Conservation (phyloP, 2,113 vertebrate genomes). For the Chaetodon auriga region DNA sequence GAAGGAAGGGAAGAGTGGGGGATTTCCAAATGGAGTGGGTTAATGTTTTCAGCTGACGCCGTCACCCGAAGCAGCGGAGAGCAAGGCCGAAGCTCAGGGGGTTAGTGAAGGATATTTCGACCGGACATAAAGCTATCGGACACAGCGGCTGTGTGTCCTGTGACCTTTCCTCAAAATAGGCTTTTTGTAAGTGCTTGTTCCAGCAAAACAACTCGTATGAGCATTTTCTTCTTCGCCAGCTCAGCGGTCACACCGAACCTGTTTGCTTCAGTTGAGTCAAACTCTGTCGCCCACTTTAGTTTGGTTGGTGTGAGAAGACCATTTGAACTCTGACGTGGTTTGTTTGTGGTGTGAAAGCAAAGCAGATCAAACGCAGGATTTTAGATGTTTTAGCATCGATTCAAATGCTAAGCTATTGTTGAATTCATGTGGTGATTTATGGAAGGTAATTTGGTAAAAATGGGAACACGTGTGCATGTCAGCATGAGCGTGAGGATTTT, state of each 20-base stretch:
- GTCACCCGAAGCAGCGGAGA: neutral
- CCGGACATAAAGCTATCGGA: neutral
- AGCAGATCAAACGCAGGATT: neutral
- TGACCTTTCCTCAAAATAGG: neutral
- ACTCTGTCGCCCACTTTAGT: too few relatives aligned
- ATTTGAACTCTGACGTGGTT: neutral
- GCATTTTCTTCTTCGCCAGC: neutral
- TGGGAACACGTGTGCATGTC: neutral
- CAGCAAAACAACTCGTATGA: neutral
- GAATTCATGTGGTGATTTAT: neutral
- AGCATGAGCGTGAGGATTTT: constrained; percentile 8
- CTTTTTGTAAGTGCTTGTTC: neutral
- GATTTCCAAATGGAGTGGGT: constrained; percentile 35
- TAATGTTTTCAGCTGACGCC: constrained; percentile 11
- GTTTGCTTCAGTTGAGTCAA: neutral
- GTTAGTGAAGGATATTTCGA: constrained; percentile 10
- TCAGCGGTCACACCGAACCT: neutral
- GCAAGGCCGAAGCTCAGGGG: neutral
- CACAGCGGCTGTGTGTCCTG: neutral
- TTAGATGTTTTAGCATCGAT: neutral
- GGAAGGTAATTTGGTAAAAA: constrained; percentile 11
- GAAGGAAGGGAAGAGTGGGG: constrained; percentile 19
- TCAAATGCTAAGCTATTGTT: neutral
- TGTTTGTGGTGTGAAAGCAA: neutral
- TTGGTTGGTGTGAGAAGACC: neutral